Evolutionary conservation across 2,797 vertebrate genomes (phyloP).

Genomic region (Myotis findleyi): DNA sequence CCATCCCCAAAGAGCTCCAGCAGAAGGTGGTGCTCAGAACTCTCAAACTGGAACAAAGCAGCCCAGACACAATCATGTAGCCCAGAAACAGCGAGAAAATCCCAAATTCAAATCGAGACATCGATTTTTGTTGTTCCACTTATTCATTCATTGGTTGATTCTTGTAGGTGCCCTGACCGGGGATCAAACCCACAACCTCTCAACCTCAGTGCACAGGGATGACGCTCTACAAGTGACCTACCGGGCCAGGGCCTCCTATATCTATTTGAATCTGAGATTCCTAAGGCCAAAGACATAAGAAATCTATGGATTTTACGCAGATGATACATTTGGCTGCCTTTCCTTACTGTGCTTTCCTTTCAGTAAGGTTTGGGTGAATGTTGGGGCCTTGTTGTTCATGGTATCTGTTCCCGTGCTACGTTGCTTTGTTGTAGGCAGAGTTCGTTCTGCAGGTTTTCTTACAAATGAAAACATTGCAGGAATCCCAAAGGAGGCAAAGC

Average conservation of each 20-base stretch:
- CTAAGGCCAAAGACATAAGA: background rate
- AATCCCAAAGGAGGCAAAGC: background rate
- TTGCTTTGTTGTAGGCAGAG: conserved; percentile 70
- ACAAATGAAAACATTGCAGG: background rate
- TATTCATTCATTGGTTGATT: background rate
- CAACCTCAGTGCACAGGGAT: background rate
- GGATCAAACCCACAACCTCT: background rate
- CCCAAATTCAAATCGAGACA: background rate
- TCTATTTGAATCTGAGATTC: background rate
- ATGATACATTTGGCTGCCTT: background rate
- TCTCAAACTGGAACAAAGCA: too few relatives aligned
- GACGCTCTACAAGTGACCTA: background rate
- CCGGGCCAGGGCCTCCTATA: background rate
- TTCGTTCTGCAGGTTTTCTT: conserved; percentile 56
- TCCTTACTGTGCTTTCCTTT: background rate
- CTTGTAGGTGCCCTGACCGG: background rate
- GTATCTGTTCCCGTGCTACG: conserved; percentile 56
- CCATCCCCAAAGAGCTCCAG: too few relatives aligned
- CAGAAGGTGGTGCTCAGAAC: too few relatives aligned
- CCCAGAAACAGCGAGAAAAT: too few relatives aligned
- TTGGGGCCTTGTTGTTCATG: conserved; percentile 89
- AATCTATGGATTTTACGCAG: background rate
- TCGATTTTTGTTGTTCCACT: background rate
- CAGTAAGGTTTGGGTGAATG: background rate
- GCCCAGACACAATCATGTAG: too few relatives aligned